Percentiles rank a stretch among this genome's conserved stretches.
Evolutionary conservation across 2,113 vertebrate genomes (phyloP).

Genomic region (Motacilla alba): DNA sequence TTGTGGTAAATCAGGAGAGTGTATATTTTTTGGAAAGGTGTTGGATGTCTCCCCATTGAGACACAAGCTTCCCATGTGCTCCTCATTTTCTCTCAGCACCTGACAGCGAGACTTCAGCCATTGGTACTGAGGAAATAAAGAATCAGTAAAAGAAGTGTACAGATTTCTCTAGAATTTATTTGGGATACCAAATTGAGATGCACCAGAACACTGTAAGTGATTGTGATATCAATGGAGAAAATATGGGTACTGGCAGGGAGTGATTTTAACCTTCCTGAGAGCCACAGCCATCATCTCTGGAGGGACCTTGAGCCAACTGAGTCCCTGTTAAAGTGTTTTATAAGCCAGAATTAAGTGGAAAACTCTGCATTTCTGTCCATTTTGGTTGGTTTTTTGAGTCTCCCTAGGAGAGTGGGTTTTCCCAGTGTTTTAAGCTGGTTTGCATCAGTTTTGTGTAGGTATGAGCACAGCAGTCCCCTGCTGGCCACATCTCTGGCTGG

Average conservation of each 20-base stretch:
- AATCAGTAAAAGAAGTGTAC: background rate
- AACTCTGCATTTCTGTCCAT: background rate
- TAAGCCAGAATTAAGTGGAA: background rate
- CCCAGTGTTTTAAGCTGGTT: background rate
- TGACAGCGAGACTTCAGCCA: background rate
- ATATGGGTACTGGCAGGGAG: background rate
- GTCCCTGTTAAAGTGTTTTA: background rate
- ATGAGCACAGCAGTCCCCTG: background rate
- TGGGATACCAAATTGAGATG: background rate
- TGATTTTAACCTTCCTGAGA: background rate
- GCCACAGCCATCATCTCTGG: fast-evolving
- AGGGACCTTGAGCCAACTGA: background rate
- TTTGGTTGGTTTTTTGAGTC: background rate
- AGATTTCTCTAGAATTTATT: background rate
- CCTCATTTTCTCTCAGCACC: background rate
- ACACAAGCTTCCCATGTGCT: background rate
- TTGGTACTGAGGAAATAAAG: background rate
- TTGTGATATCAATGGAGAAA: background rate
- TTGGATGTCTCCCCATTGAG: background rate
- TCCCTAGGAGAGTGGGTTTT: background rate
- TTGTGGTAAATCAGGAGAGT: background rate
- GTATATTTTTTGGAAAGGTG: background rate
- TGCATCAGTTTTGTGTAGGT: background rate
- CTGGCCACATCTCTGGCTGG: background rate
- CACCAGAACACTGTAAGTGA: background rate